These are phyloP conservation scores for Tipula confusa DNA, from an alignment of 2,888 invertebrate species.

Conservation along the genomic window DNA sequence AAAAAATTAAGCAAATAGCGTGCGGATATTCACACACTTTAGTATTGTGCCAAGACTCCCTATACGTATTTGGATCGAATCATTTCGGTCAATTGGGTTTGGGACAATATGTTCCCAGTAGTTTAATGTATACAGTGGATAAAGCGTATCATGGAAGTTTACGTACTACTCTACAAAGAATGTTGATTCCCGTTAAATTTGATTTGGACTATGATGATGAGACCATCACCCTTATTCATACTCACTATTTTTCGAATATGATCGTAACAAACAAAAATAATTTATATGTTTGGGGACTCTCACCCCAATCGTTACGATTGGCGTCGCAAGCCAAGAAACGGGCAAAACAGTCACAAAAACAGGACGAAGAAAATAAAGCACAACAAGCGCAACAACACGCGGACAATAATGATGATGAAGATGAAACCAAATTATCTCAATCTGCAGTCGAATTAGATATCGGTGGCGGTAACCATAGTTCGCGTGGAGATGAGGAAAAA, in stretches of 20 bases:
- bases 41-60: constrained; percentile 46
- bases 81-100: constrained; percentile 81
- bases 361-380: constrained; percentile 48
- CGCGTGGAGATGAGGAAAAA: constrained; percentile 38
- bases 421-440: constrained; percentile 27
- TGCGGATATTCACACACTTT: constrained; percentile 49
- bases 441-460: constrained; percentile 33
- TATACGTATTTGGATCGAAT: constrained; percentile 83
- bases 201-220: background rate
- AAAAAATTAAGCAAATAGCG: constrained; percentile 52
- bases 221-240: background rate
- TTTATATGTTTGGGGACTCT: constrained; percentile 71
- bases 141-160: background rate
- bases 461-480: constrained; percentile 33
- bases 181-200: background rate
- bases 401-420: constrained; percentile 31
- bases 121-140: constrained; percentile 13
- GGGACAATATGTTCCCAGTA: constrained; percentile 47
- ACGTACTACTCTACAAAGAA: background rate
- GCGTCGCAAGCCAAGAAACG: constrained; percentile 61
- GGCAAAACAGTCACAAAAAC: constrained; percentile 53
- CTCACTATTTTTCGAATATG: constrained; percentile 13
- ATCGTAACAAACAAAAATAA: constrained; percentile 55
- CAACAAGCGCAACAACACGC: constrained; percentile 37
- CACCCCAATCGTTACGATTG: constrained; percentile 66